Evolutionary conservation across 1,140 invertebrate genomes (phyloP).

Genomic region (Colletes latitarsis): DNA sequence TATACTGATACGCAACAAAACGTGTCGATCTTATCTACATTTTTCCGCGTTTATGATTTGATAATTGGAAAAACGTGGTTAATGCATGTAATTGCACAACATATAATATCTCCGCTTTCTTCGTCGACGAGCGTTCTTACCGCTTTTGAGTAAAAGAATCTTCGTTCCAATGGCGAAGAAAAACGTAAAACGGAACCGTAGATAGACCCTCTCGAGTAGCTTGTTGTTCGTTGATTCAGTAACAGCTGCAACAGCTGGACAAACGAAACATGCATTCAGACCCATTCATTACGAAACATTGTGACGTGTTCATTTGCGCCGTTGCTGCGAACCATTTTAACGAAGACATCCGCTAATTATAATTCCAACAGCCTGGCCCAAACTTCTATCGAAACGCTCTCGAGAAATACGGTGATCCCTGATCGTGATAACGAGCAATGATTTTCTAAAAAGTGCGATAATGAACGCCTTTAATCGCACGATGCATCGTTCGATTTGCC

Average conservation of each 20-base stretch:
- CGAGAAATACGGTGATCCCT: slow-evolving; percentile 4
- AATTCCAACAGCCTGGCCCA: background rate
- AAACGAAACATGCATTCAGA: background rate
- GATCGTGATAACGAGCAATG: slow-evolving; percentile 10
- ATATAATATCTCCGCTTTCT: background rate
- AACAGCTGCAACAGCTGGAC: slow-evolving; percentile 16
- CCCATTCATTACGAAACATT: background rate
- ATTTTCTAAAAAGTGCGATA: slow-evolving; percentile 6
- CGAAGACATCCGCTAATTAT: slow-evolving; percentile 9
- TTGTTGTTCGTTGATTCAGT: background rate
- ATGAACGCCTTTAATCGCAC: slow-evolving; percentile 25
- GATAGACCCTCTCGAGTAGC: background rate
- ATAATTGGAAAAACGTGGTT: no score
- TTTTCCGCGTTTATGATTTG: no score
- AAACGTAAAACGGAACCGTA: background rate
- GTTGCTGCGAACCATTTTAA: background rate
- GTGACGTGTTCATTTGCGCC: background rate
- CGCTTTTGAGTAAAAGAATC: background rate
- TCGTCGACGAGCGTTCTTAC: background rate
- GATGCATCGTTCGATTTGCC: slow-evolving; percentile 15
- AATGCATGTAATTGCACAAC: no score
- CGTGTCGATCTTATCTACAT: no score
- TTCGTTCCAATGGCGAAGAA: background rate
- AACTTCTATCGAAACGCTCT: background rate
- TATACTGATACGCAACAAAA: no score